Evolutionary conservation across 2,888 invertebrate species (phyloP), one percentile per base, ranked within the genome.

Genomic region (Atrina japonica): DNA sequence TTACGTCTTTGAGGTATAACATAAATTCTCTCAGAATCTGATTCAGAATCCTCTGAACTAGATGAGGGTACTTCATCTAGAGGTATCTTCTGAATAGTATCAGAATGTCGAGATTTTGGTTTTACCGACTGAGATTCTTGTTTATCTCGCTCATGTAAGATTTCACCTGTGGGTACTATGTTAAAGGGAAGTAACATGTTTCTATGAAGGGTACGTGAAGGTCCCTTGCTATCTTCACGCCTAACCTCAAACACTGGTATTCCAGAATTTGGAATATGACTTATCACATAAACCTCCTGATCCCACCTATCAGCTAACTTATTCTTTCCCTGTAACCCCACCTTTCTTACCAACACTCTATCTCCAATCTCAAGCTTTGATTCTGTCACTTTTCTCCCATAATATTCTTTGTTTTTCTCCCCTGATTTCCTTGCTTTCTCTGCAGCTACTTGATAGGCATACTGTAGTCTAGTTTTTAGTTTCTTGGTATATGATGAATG

Each of bases 241-340:
- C 41, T 59, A 2, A 59, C 59, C 23, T 23, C 27, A 47, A 2
- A 61, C 1, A 61, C 49, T 18, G 29, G 30, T 0, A 61, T 2
- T 5, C 47, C 47, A 16, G 11, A 1, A 27, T 61, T 49, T 47
- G 49, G 49, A 5, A 49, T 49, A 0, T 27, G 3, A 0, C 5
- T 14, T 9, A 41, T 11, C 41, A 59, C 1, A 43, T 9, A 43
- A 3, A 16, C 0, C 11, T 59, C 59, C 1, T 11, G 23, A 18
- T 59, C 43, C 59, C 59, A 41, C 16, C 21, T 41, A 11, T 64
- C 64, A 1, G 2, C 64, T 18, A 53, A 18, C 35, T 64, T 52
- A n/a, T 64, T 3, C 16, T 56, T 56, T n/a, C 66, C 66, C n/a
- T 53, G 11, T 14, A 6, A 16, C n/a, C 27, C 65, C 21, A 65